Evolutionary conservation across 2,113 vertebrate species (phyloP).

Genomic region (Paramormyrops kingsleyae): DNA sequence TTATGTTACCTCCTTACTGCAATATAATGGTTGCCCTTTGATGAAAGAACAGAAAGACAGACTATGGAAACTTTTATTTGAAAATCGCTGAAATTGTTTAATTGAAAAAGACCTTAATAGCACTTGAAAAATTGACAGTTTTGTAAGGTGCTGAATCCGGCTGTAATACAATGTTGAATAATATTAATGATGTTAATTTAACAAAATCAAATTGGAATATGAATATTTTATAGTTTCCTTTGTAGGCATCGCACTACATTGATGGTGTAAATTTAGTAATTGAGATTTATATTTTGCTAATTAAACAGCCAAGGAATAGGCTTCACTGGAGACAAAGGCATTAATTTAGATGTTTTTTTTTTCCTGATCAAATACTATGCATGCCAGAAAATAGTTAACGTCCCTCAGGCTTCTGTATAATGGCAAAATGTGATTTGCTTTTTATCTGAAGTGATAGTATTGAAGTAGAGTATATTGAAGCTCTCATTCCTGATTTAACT

Average conservation of each 20-base stretch:
- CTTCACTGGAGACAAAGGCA: slow-evolving; percentile 22
- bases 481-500: not conserved
- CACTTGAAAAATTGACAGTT: slow-evolving; percentile 45
- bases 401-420: not conserved
- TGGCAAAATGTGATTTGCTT: not conserved
- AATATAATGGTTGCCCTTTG: not conserved
- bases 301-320: slow-evolving; percentile 44
- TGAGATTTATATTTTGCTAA: slow-evolving; percentile 32
- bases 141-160: slow-evolving; percentile 35
- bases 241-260: slow-evolving; percentile 11
- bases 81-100: not conserved
- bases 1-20: not conserved
- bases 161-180: slow-evolving; percentile 51
- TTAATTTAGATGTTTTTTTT: not conserved
- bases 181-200: slow-evolving; percentile 61
- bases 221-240: slow-evolving; percentile 59
- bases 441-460: not conserved
- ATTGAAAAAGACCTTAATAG: slow-evolving; percentile 32
- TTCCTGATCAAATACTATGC: not conserved
- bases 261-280: slow-evolving; percentile 33
- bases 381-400: not conserved
- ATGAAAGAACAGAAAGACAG: not conserved
- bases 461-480: not conserved
- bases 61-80: not conserved
- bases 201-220: slow-evolving; percentile 55